Evolutionary conservation across 1,140 invertebrate genomes (phyloP), one percentile per base, ranked within the genome.

Genomic region (Pentalonia nigronervosa): DNA sequence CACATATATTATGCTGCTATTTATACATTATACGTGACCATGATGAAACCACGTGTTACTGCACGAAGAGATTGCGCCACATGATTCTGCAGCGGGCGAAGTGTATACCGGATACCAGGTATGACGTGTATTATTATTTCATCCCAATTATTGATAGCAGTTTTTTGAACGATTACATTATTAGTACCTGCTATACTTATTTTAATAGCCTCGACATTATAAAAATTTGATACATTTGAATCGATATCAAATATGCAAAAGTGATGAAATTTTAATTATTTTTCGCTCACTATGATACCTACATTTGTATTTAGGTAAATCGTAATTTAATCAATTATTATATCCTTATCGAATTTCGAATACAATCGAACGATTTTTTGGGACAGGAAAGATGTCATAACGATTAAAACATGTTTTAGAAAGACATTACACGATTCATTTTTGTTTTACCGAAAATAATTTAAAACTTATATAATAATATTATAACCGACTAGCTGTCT

Each of bases 361-460:
- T n/a, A 67, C 60, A 67, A 67, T n/a, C 30, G 60, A 30, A 67
- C 9, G 60, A 67, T 30, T 67, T 67, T 60, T 67, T 67, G 60
- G 60, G 60, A 67, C 60, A 67, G 2, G 2, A 25, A 11, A 67
- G 60, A 30, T n/a, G 14, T 30, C 14, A n/a, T 30, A 30, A 67
- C 60, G 60, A 67, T 67, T n/a, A 67, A 67, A 67, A 67, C 60
- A n/a, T 67, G 60, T 67, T 67, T 67, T 67, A 67, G 30, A 67
- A 67, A 67, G 30, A 67, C 30, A 67, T n/a, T 67, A 67, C 14
- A 67, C 30, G n/a, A 67, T 60, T 30, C 30, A 60, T 30, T 30
- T 67, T 67, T 67, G 25, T 30, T n/a, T 67, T 67, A 67, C 30
- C 30, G 60, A 67, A n/a, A n/a, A 67, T 67, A 67, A 67, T 67